Conservation (phyloP, 2,113 vertebrate species). For the Micromys minutus region DNA sequence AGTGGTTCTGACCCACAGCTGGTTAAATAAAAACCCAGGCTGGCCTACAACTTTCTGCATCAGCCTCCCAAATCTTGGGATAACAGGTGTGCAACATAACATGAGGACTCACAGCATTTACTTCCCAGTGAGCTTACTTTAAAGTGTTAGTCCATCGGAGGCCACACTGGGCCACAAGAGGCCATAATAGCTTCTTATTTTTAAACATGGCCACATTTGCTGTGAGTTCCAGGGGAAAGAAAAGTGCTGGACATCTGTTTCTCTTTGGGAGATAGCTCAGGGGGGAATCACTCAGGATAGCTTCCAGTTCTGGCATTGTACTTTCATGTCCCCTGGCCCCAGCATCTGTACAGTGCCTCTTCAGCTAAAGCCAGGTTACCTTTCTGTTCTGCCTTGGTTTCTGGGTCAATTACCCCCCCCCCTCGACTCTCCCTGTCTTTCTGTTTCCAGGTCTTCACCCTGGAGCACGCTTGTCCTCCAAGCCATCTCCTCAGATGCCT, state of each 20-base stretch:
- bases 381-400: background rate
- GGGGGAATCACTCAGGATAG: background rate
- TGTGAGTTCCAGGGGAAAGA: background rate
- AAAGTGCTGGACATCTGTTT: background rate
- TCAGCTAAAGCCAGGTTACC: background rate
- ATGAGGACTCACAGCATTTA: too few species aligned
- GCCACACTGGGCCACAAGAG: background rate
- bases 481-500: background rate
- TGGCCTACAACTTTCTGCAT: background rate
- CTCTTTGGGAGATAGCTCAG: background rate
- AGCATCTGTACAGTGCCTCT: background rate
- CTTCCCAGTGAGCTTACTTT: background rate
- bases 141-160: background rate
- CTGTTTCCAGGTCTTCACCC: background rate
- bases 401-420: background rate
- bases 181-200: background rate
- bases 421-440: too few species aligned
- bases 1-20: background rate
- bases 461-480: background rate
- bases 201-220: background rate
- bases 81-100: background rate
- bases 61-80: background rate
- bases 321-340: background rate
- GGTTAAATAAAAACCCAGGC: background rate
- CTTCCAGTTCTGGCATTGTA: background rate